Conservation (phyloP, 2,888 invertebrate genomes). For the Parnassius glacialis region DNA sequence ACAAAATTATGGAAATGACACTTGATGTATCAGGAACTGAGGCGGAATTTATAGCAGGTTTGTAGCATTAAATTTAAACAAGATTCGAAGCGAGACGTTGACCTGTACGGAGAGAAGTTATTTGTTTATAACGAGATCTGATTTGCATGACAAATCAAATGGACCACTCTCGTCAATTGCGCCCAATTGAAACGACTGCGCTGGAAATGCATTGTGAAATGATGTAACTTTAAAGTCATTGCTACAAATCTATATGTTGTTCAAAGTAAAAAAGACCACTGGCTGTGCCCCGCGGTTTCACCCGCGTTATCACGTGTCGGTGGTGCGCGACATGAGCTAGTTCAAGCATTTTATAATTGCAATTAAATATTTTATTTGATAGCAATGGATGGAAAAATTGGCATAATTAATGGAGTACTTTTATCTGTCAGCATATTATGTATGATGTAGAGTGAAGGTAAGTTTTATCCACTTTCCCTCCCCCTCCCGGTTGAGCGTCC, state of each 20-base stretch:
- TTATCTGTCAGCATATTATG: too few relatives aligned
- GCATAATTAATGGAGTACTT: too few relatives aligned
- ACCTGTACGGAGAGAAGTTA: slow-evolving; percentile 4
- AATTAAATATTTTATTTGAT: too few relatives aligned
- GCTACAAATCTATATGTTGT: slow-evolving; percentile 1
- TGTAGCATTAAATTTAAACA: slow-evolving; percentile 5
- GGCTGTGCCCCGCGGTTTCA: too few relatives aligned
- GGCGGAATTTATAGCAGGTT: not conserved
- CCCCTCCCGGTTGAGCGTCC: too few relatives aligned
- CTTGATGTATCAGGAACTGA: slow-evolving; percentile 16
- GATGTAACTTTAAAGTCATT: slow-evolving; percentile 9
- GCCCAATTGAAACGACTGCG: slow-evolving; percentile 16
- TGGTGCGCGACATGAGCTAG: too few relatives aligned
- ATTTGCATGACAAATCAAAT: slow-evolving; percentile 26
- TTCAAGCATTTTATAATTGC: too few relatives aligned
- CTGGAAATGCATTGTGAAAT: slow-evolving; percentile 10
- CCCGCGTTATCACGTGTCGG: too few relatives aligned
- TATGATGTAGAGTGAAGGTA: too few relatives aligned
- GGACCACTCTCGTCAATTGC: slow-evolving; percentile 19
- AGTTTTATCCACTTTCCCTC: too few relatives aligned
- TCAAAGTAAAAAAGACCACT: not conserved
- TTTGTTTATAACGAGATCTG: slow-evolving; percentile 18
- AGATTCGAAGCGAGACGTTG: slow-evolving; percentile 11
- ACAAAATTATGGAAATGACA: slow-evolving; percentile 1
- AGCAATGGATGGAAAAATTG: too few relatives aligned